These are phyloP conservation scores for Ianthella basta DNA, from an alignment of 37 sponge, comb jelly and placozoan species.

Conservation along the genomic window DNA sequence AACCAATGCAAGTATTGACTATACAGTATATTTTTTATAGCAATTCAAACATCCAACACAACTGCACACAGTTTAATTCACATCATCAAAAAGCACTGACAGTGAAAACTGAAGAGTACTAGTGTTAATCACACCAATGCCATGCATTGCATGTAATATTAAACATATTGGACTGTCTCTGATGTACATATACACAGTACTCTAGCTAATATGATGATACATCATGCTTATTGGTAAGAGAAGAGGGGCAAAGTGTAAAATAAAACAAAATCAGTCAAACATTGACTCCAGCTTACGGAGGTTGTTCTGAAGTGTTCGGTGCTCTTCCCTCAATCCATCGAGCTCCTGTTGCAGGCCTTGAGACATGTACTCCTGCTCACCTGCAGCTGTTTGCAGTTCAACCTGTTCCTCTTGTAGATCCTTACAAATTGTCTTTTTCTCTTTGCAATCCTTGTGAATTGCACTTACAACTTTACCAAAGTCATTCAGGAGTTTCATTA, in stretches of 20 bases:
- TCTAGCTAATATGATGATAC: neutral
- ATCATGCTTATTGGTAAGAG: neutral
- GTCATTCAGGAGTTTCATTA: constrained; percentile 1
- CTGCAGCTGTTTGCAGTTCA: constrained; percentile 4
- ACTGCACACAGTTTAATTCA: no score
- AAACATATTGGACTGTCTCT: neutral
- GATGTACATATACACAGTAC: neutral
- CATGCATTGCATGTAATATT: no score
- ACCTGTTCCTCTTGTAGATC: neutral
- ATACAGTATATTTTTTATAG: no score
- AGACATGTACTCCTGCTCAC: neutral
- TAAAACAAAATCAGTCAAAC: neutral
- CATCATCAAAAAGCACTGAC: no score
- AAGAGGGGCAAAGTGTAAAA: neutral
- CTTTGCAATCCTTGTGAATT: neutral
- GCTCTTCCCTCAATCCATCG: neutral
- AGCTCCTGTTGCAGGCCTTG: neutral
- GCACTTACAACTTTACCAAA: neutral
- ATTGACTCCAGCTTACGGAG: neutral
- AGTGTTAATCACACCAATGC: no score
- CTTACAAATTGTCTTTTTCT: neutral
- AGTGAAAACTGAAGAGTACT: no score
- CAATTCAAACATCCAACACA: no score
- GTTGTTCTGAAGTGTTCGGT: neutral
- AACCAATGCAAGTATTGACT: no score